A percentile compares a stretch with the other conserved stretches of the same genome.
phyloP scores from a whole-genome alignment of 2,888 invertebrate genomes.

The Nudaria mundana region DNA sequence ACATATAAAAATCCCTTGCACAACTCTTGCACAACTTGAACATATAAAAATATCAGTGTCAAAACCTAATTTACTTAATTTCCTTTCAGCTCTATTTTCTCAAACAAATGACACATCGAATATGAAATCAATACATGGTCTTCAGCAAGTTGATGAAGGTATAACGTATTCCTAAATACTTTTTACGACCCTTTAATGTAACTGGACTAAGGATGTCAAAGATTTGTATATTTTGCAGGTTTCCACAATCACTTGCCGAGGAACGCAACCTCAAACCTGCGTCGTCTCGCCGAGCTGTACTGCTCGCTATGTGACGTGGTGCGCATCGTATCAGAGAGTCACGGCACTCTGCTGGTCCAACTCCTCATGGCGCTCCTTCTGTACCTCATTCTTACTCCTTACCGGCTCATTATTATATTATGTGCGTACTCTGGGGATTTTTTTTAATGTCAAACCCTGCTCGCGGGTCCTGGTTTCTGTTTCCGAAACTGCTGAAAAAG shows the following conservation, averaged over 20 bases:
- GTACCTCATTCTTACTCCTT: constrained; percentile 2
- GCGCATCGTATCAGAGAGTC: neutral
- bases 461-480: no score
- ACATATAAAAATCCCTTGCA: no score
- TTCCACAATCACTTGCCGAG: neutral
- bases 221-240: no score
- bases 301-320: constrained; percentile 5
- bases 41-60: no score
- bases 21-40: no score
- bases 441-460: no score
- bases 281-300: neutral
- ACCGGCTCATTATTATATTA: constrained; percentile 3
- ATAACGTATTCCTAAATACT: no score
- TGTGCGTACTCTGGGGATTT: neutral
- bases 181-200: no score
- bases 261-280: neutral
- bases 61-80: no score
- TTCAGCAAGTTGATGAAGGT: constrained; percentile 3
- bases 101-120: neutral
- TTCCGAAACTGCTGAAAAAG: no score
- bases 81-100: no score
- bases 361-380: constrained; percentile 3
- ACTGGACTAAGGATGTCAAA: no score
- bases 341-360: constrained; percentile 1
- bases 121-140: neutral